Evolutionary conservation across 2,888 invertebrate genomes (phyloP).

Genomic region (Phania funesta): DNA sequence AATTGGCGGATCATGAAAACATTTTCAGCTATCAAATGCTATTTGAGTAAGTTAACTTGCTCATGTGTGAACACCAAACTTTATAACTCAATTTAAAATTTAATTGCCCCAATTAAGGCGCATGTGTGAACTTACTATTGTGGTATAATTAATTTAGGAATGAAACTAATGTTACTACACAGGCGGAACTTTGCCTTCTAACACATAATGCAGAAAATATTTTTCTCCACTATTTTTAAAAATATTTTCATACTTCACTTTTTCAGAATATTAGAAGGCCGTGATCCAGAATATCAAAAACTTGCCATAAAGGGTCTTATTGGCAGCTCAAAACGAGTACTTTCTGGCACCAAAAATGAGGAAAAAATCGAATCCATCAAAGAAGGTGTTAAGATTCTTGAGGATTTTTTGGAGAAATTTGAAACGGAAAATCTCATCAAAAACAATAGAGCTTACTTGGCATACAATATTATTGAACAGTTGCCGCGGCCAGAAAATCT

Average conservation of each 20-base stretch:
- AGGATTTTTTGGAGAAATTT: slow-evolving; percentile 88
- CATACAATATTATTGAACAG: slow-evolving; percentile 83
- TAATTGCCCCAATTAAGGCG: no score
- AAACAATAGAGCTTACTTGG: slow-evolving; percentile 86
- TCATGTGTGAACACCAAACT: no score
- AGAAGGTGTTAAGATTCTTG: slow-evolving; percentile 86
- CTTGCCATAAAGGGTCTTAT: slow-evolving; percentile 86
- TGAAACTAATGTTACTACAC: no score
- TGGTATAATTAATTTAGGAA: no score
- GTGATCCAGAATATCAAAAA: slow-evolving; percentile 89
- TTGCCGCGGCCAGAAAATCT: slow-evolving; percentile 82
- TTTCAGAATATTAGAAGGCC: slow-evolving; percentile 83
- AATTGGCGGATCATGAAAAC: no score
- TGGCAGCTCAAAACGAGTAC: slow-evolving; percentile 86
- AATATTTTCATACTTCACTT: neutral
- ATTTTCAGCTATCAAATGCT: no score
- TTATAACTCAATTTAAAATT: no score
- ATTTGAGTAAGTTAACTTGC: no score
- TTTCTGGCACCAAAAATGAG: slow-evolving; percentile 88
- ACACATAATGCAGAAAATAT: no score
- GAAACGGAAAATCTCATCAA: slow-evolving; percentile 85
- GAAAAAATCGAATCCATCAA: slow-evolving; percentile 88
- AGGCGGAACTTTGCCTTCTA: no score
- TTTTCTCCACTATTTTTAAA: no score
- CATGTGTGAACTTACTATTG: no score